A percentile compares a stretch with the other conserved stretches of the same genome.
phyloP scores from a whole-genome alignment of 2,797 vertebrate genomes.

The Melanotaenia pygmaea region DNA sequence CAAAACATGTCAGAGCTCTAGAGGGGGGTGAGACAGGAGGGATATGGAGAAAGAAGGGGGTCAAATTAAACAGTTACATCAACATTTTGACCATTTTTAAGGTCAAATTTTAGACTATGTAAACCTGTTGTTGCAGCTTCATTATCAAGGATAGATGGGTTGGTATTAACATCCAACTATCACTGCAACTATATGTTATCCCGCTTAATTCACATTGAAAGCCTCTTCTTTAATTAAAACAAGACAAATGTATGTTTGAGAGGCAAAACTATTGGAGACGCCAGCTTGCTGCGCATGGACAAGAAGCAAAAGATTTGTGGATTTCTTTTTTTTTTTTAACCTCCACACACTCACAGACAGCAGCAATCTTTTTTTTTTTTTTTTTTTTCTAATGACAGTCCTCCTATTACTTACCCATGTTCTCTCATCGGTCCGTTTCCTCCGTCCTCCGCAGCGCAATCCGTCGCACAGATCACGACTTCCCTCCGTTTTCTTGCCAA shows the following conservation, averaged over 20 bases:
- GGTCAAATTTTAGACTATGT: conserved; percentile 17
- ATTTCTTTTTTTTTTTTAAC: not conserved
- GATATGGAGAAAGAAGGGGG: not conserved
- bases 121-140: conserved; percentile 43
- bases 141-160: conserved; percentile 3
- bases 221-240: not conserved
- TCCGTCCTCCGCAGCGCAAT: conserved; percentile 64
- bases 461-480: conserved; percentile 69
- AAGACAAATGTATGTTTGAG: not conserved
- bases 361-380: conserved; percentile 6
- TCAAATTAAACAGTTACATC: conserved; percentile 9
- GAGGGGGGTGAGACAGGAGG: conserved; percentile 1
- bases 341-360: conserved; percentile 32
- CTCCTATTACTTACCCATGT: conserved; percentile 73
- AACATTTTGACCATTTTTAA: conserved; percentile 21
- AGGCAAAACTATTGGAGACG: not conserved
- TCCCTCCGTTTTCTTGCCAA: conserved; percentile 35
- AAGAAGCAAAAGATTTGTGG: conserved; percentile 1
- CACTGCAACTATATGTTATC: not conserved
- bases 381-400: conserved; percentile 4
- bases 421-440: conserved; percentile 72
- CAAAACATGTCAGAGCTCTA: conserved; percentile 58
- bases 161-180: conserved; percentile 8
- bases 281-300: conserved; percentile 36
- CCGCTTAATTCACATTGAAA: not conserved